Evolutionary conservation across 2,888 invertebrate genomes (phyloP).

Genomic region (Polylopha cassiicola): DNA sequence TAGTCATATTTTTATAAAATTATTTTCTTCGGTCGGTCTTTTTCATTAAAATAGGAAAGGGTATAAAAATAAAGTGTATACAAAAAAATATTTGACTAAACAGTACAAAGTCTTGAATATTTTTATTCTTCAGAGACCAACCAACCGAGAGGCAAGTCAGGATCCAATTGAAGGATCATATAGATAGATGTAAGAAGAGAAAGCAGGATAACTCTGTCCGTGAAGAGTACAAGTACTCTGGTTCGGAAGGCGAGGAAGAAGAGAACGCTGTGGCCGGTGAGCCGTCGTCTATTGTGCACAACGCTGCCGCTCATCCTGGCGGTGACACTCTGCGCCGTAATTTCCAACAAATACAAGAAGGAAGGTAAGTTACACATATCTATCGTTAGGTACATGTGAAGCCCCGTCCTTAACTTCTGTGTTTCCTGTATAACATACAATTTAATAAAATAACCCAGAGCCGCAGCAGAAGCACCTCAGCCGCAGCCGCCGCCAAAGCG

Average conservation of each 20-base stretch:
- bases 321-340: conserved; percentile 97
- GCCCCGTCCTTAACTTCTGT: conserved; percentile 1
- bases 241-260: conserved; percentile 98
- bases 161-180: conserved; percentile 99
- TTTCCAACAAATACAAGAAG: conserved; percentile 98
- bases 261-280: conserved; percentile 94
- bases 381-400: neutral
- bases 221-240: conserved; percentile 91
- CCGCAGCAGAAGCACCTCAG: conserved; percentile 78
- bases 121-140: conserved; percentile 83
- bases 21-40: too few species aligned
- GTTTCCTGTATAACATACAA: conserved; percentile 15
- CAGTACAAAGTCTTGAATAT: neutral
- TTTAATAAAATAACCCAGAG: conserved; percentile 72
- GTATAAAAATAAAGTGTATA: neutral
- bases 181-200: conserved; percentile 96
- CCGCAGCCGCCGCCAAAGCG: conserved; percentile 79
- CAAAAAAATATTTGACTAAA: neutral
- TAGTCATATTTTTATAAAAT: too few species aligned
- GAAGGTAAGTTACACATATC: conserved; percentile 49
- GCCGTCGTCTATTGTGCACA: conserved; percentile 95
- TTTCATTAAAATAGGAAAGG: too few species aligned
- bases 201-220: conserved; percentile 90
- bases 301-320: conserved; percentile 83
- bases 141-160: conserved; percentile 98